Evolutionary conservation across 2,113 vertebrate species (phyloP), one percentile per base, ranked within the genome.

Genomic region (Lucifuga dentata): DNA sequence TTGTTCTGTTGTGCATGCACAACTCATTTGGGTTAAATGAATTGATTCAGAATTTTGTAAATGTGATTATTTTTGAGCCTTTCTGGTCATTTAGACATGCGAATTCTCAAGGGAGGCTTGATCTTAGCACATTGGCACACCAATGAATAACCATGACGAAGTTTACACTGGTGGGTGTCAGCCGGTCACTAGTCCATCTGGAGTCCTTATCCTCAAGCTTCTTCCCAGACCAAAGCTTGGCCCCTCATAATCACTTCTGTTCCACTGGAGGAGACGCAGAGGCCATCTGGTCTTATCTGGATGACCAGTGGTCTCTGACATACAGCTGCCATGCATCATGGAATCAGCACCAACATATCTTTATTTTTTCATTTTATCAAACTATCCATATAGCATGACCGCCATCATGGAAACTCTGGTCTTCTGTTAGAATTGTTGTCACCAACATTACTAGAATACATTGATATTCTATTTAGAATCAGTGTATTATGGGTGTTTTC

Each of bases 191-290:
- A 56, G 11, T 63, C 43, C 61, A 38, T 56, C 17, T 38, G 7
- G 48, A 26, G 20, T 35, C 55, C 48, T 76, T 75, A 71, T 81
- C 68, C 32, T 29, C n/a, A 45, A n/a, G 21, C 9, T 44, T 60
- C 46, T 58, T 67, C 56, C 41, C 12, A 46, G 40, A 26, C 68
- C 49, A 46, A 48, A 66, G 24, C 49, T 45, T 45, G 39, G 19
- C 21, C 20, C 23, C 49, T 67, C 63, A 20, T 65, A 45, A 76
- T 76, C 52, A 64, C 35, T 60, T 63, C 29, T 75, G 46, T 68
- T 78, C 58, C 51, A 63, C 29, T 52, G 29, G 24, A 66, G 58
- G 26, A 71, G 57, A 78, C 80, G 57, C 29, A 75, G 67, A 69
- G 50, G 35, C 39, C 45, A 48, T 67, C 9, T 24, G 16, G 40